These are phyloP conservation scores for Balaeniceps rex DNA, from an alignment of 2,113 vertebrate genomes.

Conservation along the genomic window DNA sequence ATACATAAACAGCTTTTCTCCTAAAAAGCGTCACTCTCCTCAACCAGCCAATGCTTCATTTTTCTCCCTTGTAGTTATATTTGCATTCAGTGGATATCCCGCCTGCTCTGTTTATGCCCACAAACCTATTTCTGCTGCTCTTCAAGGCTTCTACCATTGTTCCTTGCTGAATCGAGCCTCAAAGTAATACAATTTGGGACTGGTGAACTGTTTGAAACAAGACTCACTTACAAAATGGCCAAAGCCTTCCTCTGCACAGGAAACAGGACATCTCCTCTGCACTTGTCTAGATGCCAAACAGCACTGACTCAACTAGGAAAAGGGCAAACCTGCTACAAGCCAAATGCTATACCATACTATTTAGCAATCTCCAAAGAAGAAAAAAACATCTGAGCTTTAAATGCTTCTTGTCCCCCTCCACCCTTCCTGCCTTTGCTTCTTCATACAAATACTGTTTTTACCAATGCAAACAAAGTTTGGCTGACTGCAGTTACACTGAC, in stretches of 20 bases:
- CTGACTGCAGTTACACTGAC: neutral
- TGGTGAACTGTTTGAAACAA: neutral
- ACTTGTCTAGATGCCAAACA: neutral
- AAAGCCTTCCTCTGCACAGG: neutral
- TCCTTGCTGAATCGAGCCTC: neutral
- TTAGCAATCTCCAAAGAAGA: neutral
- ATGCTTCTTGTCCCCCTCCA: neutral
- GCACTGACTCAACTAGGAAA: neutral
- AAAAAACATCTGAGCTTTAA: neutral
- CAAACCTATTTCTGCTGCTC: neutral
- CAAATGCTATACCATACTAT: neutral
- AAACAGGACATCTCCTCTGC: neutral
- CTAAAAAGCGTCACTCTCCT: neutral
- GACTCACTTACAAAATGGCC: neutral
- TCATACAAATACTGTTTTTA: neutral
- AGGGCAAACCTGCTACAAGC: neutral
- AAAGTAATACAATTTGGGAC: neutral
- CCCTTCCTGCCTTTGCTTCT: neutral
- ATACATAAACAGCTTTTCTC: neutral
- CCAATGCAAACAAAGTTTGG: neutral
- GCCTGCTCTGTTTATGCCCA: neutral
- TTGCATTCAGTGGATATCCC: neutral
- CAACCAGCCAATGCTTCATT: neutral
- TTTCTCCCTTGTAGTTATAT: neutral
- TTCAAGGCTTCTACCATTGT: neutral